Base-by-base conservation (phyloP, 2,113 vertebrate species). In the Xerus inauris region DNA sequence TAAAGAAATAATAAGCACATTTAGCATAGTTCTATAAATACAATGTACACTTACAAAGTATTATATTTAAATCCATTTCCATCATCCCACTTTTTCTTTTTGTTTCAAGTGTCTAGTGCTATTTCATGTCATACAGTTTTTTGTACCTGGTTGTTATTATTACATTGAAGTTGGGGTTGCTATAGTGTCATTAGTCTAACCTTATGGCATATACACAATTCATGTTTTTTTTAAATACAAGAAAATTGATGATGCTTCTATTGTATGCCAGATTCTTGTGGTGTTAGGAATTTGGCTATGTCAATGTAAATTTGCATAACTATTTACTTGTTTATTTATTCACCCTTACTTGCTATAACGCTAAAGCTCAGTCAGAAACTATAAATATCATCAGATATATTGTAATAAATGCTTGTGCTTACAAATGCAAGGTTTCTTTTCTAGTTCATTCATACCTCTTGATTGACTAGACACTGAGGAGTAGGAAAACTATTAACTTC, bases 311-410 rank as follows among this genome's bases (percentile, higher is more conserved):
- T 80, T 83, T 83, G 76, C 28, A 71, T 54, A 71, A 49, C 71
- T 96, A 91, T 92, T 91, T 87, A 92, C 67, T 42, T 95, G 19
- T 65, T 85, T 42, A 94, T 91, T 95, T 89, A 59, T 72, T 94
- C 24, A 95, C 8, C 81, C 69, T 93, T 51, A 76, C 28, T 95
- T 24, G 84, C 22, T 69, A 24, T 76, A 71, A 94, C 89, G 17
- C 49, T 57, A 83, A 82, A 59, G 62, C 30, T 95, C 42, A 71
- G 32, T 76, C 16, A 92, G 22, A 94, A 91, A 76, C 40, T 91
- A 28, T 77, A 82, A 95, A 91, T n/a, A 40, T 87, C 54, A 87
- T 42, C 16, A 91, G 38, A 89, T 80, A 84, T 89, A 72, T 71
- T 82, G 32, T 40, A 95, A 7, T 42, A 87, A 90, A 62, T 84